A percentile compares a stretch with the other conserved stretches of the same genome.
Evolutionary conservation across 2,888 invertebrate species (phyloP).

Genomic region (Tipula vernalis): DNA sequence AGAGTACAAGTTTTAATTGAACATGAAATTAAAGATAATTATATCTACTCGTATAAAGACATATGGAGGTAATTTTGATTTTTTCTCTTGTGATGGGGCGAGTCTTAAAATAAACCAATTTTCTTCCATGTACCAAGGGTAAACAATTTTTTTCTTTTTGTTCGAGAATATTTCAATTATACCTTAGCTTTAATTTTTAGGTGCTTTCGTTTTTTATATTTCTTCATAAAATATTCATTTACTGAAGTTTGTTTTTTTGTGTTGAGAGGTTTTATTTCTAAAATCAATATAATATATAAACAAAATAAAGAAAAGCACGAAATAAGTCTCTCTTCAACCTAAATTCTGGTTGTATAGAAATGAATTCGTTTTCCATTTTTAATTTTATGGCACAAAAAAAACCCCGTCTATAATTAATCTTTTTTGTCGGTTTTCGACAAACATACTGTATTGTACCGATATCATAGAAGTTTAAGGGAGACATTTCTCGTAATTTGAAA

Average conservation of each 20-base stretch:
- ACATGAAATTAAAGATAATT: conserved; percentile 4
- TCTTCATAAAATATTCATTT: neutral
- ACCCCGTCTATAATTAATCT: neutral
- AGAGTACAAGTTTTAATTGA: neutral
- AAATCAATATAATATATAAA: neutral
- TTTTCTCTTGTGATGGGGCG: neutral
- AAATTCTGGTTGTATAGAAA: neutral
- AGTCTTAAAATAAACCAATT: neutral
- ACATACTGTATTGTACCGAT: neutral
- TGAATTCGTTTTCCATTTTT: neutral
- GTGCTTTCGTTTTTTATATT: neutral
- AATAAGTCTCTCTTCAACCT: neutral
- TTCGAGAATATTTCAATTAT: neutral
- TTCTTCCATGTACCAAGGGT: neutral
- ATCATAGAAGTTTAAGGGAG: neutral
- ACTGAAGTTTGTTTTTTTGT: neutral
- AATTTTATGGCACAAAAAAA: neutral
- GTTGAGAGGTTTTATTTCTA: neutral
- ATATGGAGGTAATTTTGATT: neutral
- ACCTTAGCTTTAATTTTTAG: neutral
- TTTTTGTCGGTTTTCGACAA: neutral
- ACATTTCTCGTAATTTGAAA: neutral
- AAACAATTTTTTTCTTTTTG: neutral
- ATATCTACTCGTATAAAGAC: neutral
- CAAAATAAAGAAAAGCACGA: neutral